phyloP scores from a whole-genome alignment of 2,888 invertebrate genomes.

The Serripes groenlandicus region DNA sequence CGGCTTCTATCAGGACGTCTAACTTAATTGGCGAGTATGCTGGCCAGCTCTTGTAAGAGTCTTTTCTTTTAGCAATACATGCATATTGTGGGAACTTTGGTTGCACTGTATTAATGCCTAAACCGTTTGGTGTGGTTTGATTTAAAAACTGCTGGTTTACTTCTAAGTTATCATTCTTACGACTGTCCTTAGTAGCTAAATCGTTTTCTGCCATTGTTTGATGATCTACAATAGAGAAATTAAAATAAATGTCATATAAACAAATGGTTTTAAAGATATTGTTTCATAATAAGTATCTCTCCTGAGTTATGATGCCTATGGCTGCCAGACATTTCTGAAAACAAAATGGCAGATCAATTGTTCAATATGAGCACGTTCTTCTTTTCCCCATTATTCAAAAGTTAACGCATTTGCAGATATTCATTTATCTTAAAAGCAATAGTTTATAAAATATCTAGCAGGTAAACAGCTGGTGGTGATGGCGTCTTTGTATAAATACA shows the following conservation, averaged over 20 bases:
- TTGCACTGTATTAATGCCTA: slow-evolving; percentile 19
- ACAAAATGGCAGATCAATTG: too few species aligned
- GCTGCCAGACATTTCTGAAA: too few species aligned
- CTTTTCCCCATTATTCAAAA: too few species aligned
- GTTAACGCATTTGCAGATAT: too few species aligned
- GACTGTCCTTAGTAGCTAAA: background rate
- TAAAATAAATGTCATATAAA: background rate
- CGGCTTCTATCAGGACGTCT: slow-evolving; percentile 52
- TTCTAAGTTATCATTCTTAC: slow-evolving; percentile 3
- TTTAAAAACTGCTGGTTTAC: slow-evolving; percentile 14
- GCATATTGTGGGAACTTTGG: slow-evolving; percentile 50
- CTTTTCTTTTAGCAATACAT: slow-evolving; percentile 24
- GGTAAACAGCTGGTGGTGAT: too few species aligned
- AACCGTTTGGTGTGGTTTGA: background rate
- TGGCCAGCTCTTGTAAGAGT: slow-evolving; percentile 51
- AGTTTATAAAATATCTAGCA: too few species aligned
- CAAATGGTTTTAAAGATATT: background rate
- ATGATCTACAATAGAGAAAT: background rate
- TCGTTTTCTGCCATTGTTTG: background rate
- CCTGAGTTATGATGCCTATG: background rate
- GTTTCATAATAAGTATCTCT: background rate
- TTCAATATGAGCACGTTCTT: too few species aligned
- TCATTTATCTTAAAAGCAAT: too few species aligned
- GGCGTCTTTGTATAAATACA: too few species aligned
- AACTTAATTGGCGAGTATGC: slow-evolving; percentile 37